Base-by-base conservation (phyloP, 2,113 vertebrate species). In the Seriola dumerili region DNA sequence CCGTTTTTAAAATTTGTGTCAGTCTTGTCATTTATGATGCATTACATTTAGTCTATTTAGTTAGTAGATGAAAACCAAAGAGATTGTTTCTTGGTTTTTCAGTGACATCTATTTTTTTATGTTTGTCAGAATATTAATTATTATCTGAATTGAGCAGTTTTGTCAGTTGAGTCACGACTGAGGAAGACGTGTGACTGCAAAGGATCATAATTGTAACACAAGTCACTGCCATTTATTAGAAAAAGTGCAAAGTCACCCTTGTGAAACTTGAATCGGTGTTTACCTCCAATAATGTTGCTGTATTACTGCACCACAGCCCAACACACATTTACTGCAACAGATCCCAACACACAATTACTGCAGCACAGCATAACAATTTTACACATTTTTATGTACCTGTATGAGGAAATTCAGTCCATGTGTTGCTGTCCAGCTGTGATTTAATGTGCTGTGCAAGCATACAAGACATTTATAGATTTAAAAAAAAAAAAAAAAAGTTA, bases 221-320 rank as follows among this genome's bases (percentile, higher is more conserved):
- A 70, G 11, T 67, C 76, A 80, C 80, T 89, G 80, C 86, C 83
- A 38, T 59, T 63, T 2, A 16, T 29, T 52, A 36, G 4, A 34
- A 5, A 72, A 19, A 2, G 8, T 34, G 44, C 16, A 23, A 36
- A 76, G 0, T 38, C 4, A 4, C 1, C 14, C 14, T 57, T 70
- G 17, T 25, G 4, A 77, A 58, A 52, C 67, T 72, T 40, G 40
- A 58, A 65, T 42, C 19, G 5, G 23, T 62, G 21, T 77, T 70
- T 74, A 62, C 44, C 3, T 62, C 13, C 40, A 10, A 21, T 21
- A n/a, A 2, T 3, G 12, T 54, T 12, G 7, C 36, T 66, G 54
- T 63, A 46, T 65, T 59, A 78, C 21, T 59, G 5, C 52, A 17
- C 29, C n/a, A 6, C 2, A 59, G 14, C 7, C 7, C 48, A 2